Evolutionary conservation across 2,888 invertebrate species (phyloP).

Genomic region (Tachina lurida): DNA sequence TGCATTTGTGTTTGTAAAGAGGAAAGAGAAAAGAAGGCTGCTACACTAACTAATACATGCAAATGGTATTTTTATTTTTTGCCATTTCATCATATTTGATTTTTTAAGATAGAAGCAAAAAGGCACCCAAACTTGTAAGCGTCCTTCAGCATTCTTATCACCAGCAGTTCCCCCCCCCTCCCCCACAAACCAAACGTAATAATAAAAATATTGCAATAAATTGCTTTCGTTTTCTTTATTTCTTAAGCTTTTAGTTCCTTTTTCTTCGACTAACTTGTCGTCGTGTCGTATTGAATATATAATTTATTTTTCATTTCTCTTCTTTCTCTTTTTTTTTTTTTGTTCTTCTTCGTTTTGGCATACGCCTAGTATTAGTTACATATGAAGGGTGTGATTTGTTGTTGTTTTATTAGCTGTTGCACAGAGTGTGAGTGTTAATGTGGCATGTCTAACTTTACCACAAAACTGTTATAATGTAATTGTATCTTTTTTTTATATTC

Average conservation of each 20-base stretch:
- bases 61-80: conserved; percentile 44
- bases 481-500: conserved; percentile 63
- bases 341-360: not conserved
- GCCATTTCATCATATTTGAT: conserved; percentile 60
- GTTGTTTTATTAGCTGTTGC: conserved; percentile 48
- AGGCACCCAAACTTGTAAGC: not conserved
- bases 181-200: not conserved
- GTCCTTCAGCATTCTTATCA: conserved; percentile 16
- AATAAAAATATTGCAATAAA: conserved; percentile 55
- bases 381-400: conserved; percentile 79
- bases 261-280: conserved; percentile 22
- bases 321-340: not conserved
- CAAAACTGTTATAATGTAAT: conserved; percentile 66
- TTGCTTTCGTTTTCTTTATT: conserved; percentile 41
- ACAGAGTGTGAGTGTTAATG: conserved; percentile 64
- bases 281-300: conserved; percentile 43
- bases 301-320: conserved; percentile 23
- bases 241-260: conserved; percentile 15
- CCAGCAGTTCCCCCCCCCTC: not conserved
- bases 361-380: conserved; percentile 60
- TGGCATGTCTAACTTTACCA: conserved; percentile 67
- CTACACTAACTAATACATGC: conserved; percentile 25
- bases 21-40: not conserved
- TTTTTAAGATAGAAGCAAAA: conserved; percentile 22
- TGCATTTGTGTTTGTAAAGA: not conserved